Conservation (phyloP, 2,888 invertebrate species). For the Hypolimnas misippus region DNA sequence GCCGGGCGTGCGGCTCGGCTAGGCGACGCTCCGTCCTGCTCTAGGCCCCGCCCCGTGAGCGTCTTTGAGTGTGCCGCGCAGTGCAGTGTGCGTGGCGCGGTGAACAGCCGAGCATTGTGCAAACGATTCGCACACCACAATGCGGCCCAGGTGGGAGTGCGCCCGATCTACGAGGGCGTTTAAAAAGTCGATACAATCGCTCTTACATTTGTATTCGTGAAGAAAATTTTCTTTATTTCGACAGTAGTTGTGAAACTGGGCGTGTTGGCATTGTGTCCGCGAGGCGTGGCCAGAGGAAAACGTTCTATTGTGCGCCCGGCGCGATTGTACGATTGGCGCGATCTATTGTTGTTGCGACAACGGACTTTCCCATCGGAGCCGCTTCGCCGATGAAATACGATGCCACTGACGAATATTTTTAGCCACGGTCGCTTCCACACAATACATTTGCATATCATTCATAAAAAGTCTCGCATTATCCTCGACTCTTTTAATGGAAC, state of each 20-base stretch:
- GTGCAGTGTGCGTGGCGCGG: slow-evolving; percentile 69
- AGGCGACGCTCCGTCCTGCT: slow-evolving; percentile 71
- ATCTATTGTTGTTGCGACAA: slow-evolving; percentile 61
- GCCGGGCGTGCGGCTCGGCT: slow-evolving; percentile 50
- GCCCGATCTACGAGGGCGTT: slow-evolving; percentile 77
- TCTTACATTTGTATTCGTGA: slow-evolving; percentile 73
- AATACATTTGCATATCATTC: slow-evolving; percentile 47
- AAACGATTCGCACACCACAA: slow-evolving; percentile 77
- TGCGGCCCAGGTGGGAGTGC: slow-evolving; percentile 77
- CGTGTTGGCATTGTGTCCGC: slow-evolving; percentile 71
- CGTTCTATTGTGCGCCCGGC: slow-evolving; percentile 72
- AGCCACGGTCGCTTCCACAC: slow-evolving; percentile 43
- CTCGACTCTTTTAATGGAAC: slow-evolving; percentile 34
- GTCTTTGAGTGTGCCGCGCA: slow-evolving; percentile 62
- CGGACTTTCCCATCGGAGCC: slow-evolving; percentile 60
- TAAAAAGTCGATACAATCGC: slow-evolving; percentile 83
- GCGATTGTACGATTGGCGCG: slow-evolving; percentile 77
- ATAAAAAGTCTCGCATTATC: slow-evolving; percentile 42
- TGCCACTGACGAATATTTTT: slow-evolving; percentile 48
- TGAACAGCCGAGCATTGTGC: slow-evolving; percentile 76
- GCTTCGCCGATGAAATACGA: slow-evolving; percentile 48
- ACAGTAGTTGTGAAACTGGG: slow-evolving; percentile 63
- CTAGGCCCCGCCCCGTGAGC: slow-evolving; percentile 78
- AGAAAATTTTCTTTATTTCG: slow-evolving; percentile 79
- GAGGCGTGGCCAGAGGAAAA: slow-evolving; percentile 78